Percentiles rank a stretch among this genome's conserved stretches.
Conservation (phyloP, 2,113 vertebrate genomes). For the Chamaetylas fuelleborni region DNA sequence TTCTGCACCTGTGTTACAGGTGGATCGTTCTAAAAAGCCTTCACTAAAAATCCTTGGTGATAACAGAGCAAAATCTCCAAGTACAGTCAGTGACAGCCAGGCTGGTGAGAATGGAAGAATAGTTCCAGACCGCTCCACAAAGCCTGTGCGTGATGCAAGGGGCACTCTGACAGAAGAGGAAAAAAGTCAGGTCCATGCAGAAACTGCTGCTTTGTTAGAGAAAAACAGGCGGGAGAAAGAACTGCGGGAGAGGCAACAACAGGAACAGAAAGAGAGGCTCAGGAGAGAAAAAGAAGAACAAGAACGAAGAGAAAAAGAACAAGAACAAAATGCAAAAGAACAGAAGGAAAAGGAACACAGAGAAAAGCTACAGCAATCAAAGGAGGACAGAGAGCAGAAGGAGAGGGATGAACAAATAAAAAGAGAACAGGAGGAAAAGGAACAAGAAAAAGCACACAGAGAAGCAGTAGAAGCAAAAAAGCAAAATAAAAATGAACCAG, state of each 20-base stretch:
- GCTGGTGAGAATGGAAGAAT: slow-evolving; percentile 72
- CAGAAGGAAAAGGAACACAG: slow-evolving; percentile 63
- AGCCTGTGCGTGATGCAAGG: slow-evolving; percentile 69
- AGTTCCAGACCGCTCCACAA: slow-evolving; percentile 85
- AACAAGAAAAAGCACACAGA: slow-evolving; percentile 61
- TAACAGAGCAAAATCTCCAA: slow-evolving; percentile 67
- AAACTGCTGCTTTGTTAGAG: slow-evolving; percentile 76
- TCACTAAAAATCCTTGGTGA: slow-evolving; percentile 71
- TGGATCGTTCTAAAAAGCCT: slow-evolving; percentile 94
- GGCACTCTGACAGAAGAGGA: slow-evolving; percentile 79
- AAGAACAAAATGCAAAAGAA: slow-evolving; percentile 67
- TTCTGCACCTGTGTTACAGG: slow-evolving; percentile 69
- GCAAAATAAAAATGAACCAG: slow-evolving; percentile 61
- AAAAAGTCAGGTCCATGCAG: slow-evolving; percentile 77
- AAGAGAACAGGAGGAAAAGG: slow-evolving; percentile 57
- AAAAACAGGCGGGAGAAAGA: slow-evolving; percentile 82
- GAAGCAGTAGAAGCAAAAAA: slow-evolving; percentile 68
- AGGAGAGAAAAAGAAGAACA: slow-evolving; percentile 57
- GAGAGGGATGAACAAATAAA: slow-evolving; percentile 66
- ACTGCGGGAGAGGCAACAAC: slow-evolving; percentile 70
- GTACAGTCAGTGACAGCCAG: slow-evolving; percentile 62
- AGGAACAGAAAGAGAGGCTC: slow-evolving; percentile 71
- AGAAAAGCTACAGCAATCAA: slow-evolving; percentile 55
- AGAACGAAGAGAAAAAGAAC: slow-evolving; percentile 67
- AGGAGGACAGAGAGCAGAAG: slow-evolving; percentile 72